Base-by-base conservation (phyloP, 2,113 vertebrate species). In the Mastomys coucha region DNA sequence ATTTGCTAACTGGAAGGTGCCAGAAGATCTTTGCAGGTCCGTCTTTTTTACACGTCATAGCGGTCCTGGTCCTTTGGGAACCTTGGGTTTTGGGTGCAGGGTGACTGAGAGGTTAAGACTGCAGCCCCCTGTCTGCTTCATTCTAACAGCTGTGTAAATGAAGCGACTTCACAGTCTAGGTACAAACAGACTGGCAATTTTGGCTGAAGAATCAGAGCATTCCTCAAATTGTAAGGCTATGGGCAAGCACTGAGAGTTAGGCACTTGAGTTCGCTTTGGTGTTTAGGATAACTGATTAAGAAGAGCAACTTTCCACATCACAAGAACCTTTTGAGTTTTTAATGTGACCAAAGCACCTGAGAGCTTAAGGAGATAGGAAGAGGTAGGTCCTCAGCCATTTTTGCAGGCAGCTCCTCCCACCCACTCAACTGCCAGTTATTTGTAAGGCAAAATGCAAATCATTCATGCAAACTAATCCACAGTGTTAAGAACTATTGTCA, bases 221-320 rank as follows among this genome's bases (percentile, higher is more conserved):
- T 93, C 51, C 69, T 93, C 67, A 89, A 93, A 63, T 11, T 93
- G 78, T 49, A 84, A 93, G 87, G 75, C 88, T 39, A 42, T 58
- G 4, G 16, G 56, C 16, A 17, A 16, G 53, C 39, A 72, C 51
- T 13, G 2, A 88, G 76, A 45, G 42, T 70, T 93, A 56, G 56
- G 63, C 13, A 80, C 45, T 93, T 93, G 49, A 93, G 53, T 91
- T 97, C 31, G 26, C 82, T 87, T 14, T 84, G n/a, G n/a, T n/a
- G n/a, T n/a, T n/a, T n/a, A n/a, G n/a, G 56, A 49, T 70, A 84
- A 63, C 36, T 51, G 20, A 69, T 42, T 65, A 92, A 0, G 24
- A 36, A 42, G 42, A 84, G 51, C 17, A 69, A 58, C 16, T 31
- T 4, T 49, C 5, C 31, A 33, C 26, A 56, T 7, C 39, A 2